phyloP scores from a whole-genome alignment of 53 echinoderm and acorn worm species.

The Echinometra lucunter region DNA sequence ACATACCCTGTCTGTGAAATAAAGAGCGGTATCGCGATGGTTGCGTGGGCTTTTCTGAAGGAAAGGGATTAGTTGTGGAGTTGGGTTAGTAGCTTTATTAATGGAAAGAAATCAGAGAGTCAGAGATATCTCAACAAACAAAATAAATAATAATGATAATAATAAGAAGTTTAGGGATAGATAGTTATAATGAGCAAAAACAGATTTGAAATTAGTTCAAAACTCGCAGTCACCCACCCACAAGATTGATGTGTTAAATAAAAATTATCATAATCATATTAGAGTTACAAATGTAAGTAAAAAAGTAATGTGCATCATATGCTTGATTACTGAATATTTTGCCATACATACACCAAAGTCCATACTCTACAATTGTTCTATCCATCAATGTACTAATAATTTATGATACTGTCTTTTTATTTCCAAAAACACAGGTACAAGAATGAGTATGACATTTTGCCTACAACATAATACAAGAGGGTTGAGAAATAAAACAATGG shows the following conservation, averaged over 20 bases:
- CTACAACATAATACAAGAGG: background rate
- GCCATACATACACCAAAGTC: background rate
- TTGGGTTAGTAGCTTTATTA: constrained; percentile 69
- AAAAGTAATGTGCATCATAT: background rate
- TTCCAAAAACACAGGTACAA: background rate
- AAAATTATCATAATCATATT: background rate
- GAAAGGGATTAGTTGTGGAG: constrained; percentile 70
- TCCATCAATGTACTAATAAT: background rate
- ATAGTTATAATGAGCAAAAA: background rate
- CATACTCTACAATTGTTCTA: background rate
- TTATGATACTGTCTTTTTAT: background rate
- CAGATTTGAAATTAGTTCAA: background rate
- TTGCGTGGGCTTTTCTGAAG: constrained; percentile 86
- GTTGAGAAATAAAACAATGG: background rate
- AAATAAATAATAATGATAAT: background rate
- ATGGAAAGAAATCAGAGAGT: constrained; percentile 43
- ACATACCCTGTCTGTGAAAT: constrained; percentile 90
- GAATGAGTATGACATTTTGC: background rate
- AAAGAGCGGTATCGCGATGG: constrained; percentile 78
- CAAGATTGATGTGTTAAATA: background rate
- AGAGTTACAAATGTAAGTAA: background rate
- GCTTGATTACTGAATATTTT: background rate
- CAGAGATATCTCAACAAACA: constrained; percentile 2
- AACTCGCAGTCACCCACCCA: background rate
- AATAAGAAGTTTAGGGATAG: constrained; percentile 10